Conservation (phyloP, 30 jellyfish, hydroid and myxozoan species). For the Chrysaora quinquecirrha region DNA sequence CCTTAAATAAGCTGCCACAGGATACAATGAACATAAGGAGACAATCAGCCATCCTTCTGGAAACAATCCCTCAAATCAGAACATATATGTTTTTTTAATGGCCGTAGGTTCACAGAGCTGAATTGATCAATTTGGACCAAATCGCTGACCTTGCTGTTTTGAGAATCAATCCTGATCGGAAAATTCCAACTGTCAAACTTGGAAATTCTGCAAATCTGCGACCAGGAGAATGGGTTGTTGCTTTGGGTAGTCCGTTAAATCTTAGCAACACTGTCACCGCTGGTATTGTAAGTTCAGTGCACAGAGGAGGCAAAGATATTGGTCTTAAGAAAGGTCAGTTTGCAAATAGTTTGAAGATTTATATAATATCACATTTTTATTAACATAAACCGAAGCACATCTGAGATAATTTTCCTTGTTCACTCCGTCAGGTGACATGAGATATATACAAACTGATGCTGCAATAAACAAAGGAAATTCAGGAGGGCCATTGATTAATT, state of each 20-base stretch:
- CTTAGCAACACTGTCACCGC: conserved; percentile 82
- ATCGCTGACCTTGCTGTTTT: conserved; percentile 75
- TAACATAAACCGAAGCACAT: background rate
- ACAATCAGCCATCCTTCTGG: too few species aligned
- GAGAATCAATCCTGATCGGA: conserved; percentile 37
- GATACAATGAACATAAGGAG: too few species aligned
- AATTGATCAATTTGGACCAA: conserved; percentile 43
- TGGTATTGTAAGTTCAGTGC: conserved; percentile 81
- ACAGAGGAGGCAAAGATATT: conserved; percentile 76
- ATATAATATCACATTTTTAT: too few species aligned
- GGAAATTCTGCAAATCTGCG: conserved; percentile 74
- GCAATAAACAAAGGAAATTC: conserved; percentile 80
- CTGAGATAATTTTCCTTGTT: background rate
- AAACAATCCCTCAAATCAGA: too few species aligned
- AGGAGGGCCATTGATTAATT: conserved; percentile 75
- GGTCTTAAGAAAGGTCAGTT: conserved; percentile 71
- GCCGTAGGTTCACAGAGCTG: conserved; percentile 72
- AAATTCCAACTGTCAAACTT: conserved; percentile 62
- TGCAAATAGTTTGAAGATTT: background rate
- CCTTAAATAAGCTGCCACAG: too few species aligned
- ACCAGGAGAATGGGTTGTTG: conserved; percentile 86
- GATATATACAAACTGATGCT: conserved; percentile 80
- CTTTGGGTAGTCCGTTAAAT: conserved; percentile 75
- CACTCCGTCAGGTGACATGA: conserved; percentile 62
- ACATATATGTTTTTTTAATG: too few species aligned